phyloP scores from a whole-genome alignment of 2,113 vertebrate species.

The Hippocampus comes region DNA sequence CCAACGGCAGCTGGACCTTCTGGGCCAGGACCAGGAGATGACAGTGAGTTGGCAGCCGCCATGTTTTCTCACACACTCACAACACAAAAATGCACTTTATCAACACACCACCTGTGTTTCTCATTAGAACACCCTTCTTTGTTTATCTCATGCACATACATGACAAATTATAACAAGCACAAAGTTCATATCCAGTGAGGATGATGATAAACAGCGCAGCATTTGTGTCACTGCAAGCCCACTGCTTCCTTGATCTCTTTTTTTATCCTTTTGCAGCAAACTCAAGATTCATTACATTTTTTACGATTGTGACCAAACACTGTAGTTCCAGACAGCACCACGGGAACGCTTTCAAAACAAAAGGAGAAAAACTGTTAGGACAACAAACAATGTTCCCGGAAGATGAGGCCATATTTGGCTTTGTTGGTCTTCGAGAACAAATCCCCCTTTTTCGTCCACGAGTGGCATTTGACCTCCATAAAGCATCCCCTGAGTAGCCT shows the following conservation, averaged over 20 bases:
- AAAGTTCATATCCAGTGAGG: slow-evolving; percentile 26
- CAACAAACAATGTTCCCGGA: background rate
- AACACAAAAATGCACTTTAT: slow-evolving; percentile 18
- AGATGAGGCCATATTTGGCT: background rate
- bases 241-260: slow-evolving; percentile 6
- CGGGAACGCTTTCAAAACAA: slow-evolving; percentile 74
- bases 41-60: slow-evolving; percentile 67
- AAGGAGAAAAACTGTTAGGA: slow-evolving; percentile 59
- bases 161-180: slow-evolving; percentile 50
- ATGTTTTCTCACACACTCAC: slow-evolving; percentile 18
- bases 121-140: slow-evolving; percentile 3
- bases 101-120: slow-evolving; percentile 16
- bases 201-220: slow-evolving; percentile 33
- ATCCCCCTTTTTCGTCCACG: background rate
- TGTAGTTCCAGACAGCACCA: slow-evolving; percentile 74
- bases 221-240: slow-evolving; percentile 19
- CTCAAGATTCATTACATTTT: background rate
- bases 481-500: background rate
- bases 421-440: background rate
- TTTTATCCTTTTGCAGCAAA: background rate
- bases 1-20: slow-evolving; percentile 79
- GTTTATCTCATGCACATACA: slow-evolving; percentile 24
- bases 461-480: slow-evolving; percentile 43
- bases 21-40: slow-evolving; percentile 64
- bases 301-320: slow-evolving; percentile 28